These are phyloP conservation scores for Corydoras sp. DNA, from an alignment of 2,113 vertebrate species.

Conservation along the genomic window DNA sequence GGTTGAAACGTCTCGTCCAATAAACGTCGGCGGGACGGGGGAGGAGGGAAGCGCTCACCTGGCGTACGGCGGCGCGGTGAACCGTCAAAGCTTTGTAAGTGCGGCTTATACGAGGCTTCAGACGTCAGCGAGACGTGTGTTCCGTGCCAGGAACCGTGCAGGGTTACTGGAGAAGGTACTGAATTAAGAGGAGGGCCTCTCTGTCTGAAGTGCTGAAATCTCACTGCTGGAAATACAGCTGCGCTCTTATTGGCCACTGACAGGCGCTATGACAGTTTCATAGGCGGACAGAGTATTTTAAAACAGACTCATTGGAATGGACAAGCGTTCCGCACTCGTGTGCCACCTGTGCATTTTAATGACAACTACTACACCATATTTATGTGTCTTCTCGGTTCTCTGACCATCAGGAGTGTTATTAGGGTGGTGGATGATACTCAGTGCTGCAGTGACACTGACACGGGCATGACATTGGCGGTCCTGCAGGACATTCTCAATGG, in stretches of 20 bases:
- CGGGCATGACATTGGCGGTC: too few species aligned
- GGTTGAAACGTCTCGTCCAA: conserved; percentile 53
- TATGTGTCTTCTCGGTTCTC: neutral
- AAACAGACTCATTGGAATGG: conserved; percentile 33
- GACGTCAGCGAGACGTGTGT: conserved; percentile 45
- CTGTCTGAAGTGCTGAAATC: conserved; percentile 38
- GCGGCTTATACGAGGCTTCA: conserved; percentile 49
- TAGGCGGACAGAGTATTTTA: conserved; percentile 46
- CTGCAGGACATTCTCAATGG: too few species aligned
- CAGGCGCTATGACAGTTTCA: conserved; percentile 61
- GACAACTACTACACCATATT: conserved; percentile 14
- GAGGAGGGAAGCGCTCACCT: conserved; percentile 41
- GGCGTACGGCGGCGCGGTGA: conserved; percentile 45
- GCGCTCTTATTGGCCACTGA: conserved; percentile 53
- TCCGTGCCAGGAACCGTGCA: conserved; percentile 20
- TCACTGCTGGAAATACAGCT: conserved; percentile 56
- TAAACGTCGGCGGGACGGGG: conserved; percentile 55
- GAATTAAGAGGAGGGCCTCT: conserved; percentile 49
- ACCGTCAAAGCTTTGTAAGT: conserved; percentile 50
- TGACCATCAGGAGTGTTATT: too few species aligned
- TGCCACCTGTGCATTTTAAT: conserved; percentile 38
- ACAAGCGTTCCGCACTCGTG: conserved; percentile 28
- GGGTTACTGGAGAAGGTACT: conserved; percentile 42
- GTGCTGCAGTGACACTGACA: too few species aligned
- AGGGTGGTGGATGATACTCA: too few species aligned